phyloP scores from a whole-genome alignment of 2,888 invertebrate species.

The Nycteola revayana region DNA sequence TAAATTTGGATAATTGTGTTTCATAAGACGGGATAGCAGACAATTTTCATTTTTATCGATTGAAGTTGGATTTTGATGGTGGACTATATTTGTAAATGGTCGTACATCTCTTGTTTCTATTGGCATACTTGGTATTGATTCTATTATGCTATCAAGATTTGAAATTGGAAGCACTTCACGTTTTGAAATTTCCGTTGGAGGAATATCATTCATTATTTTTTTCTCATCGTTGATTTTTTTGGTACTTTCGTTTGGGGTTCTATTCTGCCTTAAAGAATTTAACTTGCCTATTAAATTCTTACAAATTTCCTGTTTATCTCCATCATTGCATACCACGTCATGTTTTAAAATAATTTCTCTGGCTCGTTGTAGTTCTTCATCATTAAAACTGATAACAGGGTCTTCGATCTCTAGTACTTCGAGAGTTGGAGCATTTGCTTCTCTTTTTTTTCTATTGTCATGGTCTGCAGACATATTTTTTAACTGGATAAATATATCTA shows the following conservation, averaged over 20 bases:
- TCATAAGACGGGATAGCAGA: conserved; percentile 53
- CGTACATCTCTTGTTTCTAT: conserved; percentile 21
- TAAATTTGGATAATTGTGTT: conserved; percentile 45
- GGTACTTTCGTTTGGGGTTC: conserved; percentile 8
- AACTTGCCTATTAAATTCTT: conserved; percentile 56
- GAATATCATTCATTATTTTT: conserved; percentile 3
- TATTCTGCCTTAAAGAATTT: conserved; percentile 37
- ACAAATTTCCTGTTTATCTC: conserved; percentile 52
- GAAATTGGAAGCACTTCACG: conserved; percentile 37
- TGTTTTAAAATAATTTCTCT: conserved; percentile 58
- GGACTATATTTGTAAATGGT: conserved; percentile 21
- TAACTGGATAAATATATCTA: conserved; percentile 46
- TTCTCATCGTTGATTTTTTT: background rate
- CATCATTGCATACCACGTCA: conserved; percentile 51
- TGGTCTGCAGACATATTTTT: conserved; percentile 44
- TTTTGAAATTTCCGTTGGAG: conserved; percentile 39
- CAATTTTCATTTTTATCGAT: conserved; percentile 48
- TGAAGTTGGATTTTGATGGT: conserved; percentile 28
- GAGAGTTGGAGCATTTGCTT: conserved; percentile 5
- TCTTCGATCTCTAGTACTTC: conserved; percentile 12
- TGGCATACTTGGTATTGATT: conserved; percentile 22
- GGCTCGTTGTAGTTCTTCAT: conserved; percentile 46
- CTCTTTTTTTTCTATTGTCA: conserved; percentile 45
- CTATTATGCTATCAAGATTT: conserved; percentile 26
- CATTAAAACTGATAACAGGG: conserved; percentile 38